Evolutionary conservation across 2,797 vertebrate genomes (phyloP).

Genomic region (Acanthopagrus latus): DNA sequence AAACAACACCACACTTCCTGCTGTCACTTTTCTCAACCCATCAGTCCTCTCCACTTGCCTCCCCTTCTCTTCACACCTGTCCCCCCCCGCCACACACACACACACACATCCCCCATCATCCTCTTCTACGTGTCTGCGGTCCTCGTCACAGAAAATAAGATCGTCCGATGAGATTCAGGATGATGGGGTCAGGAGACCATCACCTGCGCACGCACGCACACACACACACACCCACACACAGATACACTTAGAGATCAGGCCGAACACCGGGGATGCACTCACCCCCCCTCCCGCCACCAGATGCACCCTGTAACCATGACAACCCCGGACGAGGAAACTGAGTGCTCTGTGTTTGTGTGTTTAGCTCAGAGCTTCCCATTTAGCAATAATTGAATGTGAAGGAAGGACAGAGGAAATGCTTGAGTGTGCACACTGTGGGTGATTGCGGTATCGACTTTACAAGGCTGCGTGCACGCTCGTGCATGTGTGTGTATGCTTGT

Average conservation of each 20-base stretch:
- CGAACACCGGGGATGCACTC: neutral
- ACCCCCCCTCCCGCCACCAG: neutral
- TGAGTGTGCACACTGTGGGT: constrained; percentile 27
- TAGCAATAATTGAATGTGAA: constrained; percentile 56
- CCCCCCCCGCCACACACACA: neutral
- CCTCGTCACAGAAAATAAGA: constrained; percentile 1
- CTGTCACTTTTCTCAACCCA: constrained; percentile 1
- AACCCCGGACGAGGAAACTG: constrained; percentile 43
- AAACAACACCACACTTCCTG: constrained; percentile 19
- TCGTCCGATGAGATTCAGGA: constrained; percentile 3
- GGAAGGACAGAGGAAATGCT: constrained; percentile 26
- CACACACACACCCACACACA: constrained; percentile 9
- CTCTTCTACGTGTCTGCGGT: neutral
- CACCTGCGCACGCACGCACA: constrained; percentile 2
- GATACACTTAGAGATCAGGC: constrained; percentile 13
- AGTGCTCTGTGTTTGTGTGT: constrained; percentile 39
- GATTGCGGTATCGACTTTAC: neutral
- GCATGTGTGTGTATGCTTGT: neutral
- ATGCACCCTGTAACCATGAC: constrained; percentile 57
- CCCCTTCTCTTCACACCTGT: neutral
- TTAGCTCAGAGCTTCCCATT: constrained; percentile 50
- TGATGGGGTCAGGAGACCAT: constrained; percentile 41
- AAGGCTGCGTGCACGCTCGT: constrained; percentile 2
- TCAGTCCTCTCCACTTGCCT: neutral
- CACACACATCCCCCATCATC: no score